These are phyloP conservation scores for Agapetus fuscipes DNA, from an alignment of 2,888 invertebrate species.

Conservation along the genomic window DNA sequence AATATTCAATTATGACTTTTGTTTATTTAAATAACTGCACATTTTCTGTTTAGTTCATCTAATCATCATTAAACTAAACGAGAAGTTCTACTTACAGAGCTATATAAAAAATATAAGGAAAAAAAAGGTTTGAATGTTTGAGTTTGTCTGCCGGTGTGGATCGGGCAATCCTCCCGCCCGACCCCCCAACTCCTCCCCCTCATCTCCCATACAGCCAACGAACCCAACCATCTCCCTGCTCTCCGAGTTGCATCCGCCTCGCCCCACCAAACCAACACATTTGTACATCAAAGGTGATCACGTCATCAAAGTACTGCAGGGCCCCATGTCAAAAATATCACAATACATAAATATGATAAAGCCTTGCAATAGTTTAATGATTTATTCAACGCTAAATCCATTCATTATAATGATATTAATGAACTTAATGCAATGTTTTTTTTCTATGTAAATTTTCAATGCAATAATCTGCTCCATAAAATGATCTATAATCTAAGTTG, in stretches of 20 bases:
- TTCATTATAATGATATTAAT: no score
- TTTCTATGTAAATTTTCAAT: no score
- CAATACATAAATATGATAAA: slow-evolving; percentile 1
- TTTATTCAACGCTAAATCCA: no score
- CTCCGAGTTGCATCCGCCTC: background rate
- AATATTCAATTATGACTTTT: slow-evolving; percentile 5
- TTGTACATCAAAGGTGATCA: no score
- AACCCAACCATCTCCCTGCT: background rate
- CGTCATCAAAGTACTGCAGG: no score
- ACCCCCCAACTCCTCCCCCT: background rate
- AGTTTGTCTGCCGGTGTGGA: slow-evolving; percentile 9
- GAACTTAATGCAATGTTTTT: no score
- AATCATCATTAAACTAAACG: slow-evolving; percentile 18
- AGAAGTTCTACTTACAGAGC: slow-evolving; percentile 22
- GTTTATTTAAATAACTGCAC: slow-evolving; percentile 20
- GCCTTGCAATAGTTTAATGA: no score
- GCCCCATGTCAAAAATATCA: no score
- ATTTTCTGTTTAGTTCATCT: slow-evolving; percentile 14
- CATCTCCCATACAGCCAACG: background rate
- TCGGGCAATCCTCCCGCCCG: background rate
- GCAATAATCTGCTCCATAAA: no score
- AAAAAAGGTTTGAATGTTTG: slow-evolving; percentile 16
- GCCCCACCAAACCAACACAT: background rate
- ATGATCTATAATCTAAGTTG: no score
- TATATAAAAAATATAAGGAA: slow-evolving; percentile 20